phyloP scores from a whole-genome alignment of 2,113 vertebrate species.

The Barnardius zonarius region DNA sequence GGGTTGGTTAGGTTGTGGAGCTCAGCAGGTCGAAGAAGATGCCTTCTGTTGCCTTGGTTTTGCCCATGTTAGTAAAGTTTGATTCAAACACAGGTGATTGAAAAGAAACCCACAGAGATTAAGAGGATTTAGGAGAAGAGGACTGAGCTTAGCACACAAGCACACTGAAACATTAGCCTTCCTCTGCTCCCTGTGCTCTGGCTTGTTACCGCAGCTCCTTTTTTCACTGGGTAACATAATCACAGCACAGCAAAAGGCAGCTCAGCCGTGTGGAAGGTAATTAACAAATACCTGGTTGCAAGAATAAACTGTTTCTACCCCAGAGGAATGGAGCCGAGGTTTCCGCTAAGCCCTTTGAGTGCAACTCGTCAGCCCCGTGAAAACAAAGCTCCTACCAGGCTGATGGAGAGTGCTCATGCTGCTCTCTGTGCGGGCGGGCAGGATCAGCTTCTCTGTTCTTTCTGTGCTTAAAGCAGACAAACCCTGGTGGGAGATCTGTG shows the following conservation, averaged over 20 bases:
- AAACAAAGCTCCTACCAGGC: not conserved
- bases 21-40: not conserved
- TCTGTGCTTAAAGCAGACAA: not conserved
- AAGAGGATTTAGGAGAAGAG: conserved; percentile 48
- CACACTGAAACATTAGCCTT: conserved; percentile 31
- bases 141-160: not conserved
- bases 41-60: not conserved
- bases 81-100: not conserved
- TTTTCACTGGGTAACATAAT: conserved; percentile 29
- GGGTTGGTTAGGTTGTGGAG: not conserved
- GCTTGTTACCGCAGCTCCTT: conserved; percentile 15
- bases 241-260: not conserved
- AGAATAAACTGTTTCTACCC: not conserved
- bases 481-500: not conserved
- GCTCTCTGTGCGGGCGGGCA: not conserved
- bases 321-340: not conserved
- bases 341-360: not conserved
- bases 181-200: not conserved
- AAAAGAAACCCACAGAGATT: not conserved
- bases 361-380: not conserved
- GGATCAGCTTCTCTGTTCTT: not conserved
- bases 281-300: not conserved
- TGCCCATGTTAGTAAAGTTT: not conserved
- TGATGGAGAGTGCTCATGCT: not conserved
- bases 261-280: not conserved